Evolutionary conservation across 2,113 vertebrate genomes (phyloP).

Genomic region (Barbus barbus): DNA sequence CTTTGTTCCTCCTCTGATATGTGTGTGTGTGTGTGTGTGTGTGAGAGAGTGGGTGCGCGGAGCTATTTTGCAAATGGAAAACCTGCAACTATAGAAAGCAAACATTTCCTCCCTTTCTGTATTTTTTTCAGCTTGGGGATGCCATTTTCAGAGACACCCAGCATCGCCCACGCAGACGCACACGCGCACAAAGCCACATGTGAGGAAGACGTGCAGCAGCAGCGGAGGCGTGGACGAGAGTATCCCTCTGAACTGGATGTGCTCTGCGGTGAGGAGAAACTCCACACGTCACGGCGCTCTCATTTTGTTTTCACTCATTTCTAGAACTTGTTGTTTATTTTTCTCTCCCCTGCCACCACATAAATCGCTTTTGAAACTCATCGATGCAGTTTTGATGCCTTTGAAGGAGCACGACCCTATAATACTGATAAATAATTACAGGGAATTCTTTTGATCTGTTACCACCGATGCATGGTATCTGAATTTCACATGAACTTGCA

Average conservation of each 20-base stretch:
- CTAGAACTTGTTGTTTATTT: slow-evolving; percentile 39
- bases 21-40: slow-evolving; percentile 26
- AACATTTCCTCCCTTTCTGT: slow-evolving; percentile 40
- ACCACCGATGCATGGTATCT: neutral
- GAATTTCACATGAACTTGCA: neutral
- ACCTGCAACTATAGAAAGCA: slow-evolving; percentile 46
- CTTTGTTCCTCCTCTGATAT: slow-evolving; percentile 9
- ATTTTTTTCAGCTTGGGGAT: slow-evolving; percentile 66
- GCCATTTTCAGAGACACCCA: slow-evolving; percentile 71
- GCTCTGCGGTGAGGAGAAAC: slow-evolving; percentile 55
- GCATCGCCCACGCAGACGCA: slow-evolving; percentile 66
- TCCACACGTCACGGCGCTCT: slow-evolving; percentile 39
- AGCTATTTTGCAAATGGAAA: slow-evolving; percentile 51
- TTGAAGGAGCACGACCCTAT: slow-evolving; percentile 3
- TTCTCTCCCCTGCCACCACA: slow-evolving; percentile 46
- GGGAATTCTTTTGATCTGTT: neutral
- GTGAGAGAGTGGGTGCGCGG: slow-evolving; percentile 24
- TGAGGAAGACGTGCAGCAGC: slow-evolving; percentile 48
- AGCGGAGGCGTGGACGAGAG: slow-evolving; percentile 59
- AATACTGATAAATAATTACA: slow-evolving; percentile 20
- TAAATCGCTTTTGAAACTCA: slow-evolving; percentile 44
- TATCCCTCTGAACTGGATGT: slow-evolving; percentile 67
- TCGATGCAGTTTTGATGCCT: slow-evolving; percentile 48
- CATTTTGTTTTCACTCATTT: slow-evolving; percentile 26
- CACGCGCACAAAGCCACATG: slow-evolving; percentile 52